Percentiles rank a stretch among this genome's conserved stretches.
These are phyloP conservation scores for Macaria liturata DNA, from an alignment of 2,888 invertebrate species.

Conservation along the genomic window DNA sequence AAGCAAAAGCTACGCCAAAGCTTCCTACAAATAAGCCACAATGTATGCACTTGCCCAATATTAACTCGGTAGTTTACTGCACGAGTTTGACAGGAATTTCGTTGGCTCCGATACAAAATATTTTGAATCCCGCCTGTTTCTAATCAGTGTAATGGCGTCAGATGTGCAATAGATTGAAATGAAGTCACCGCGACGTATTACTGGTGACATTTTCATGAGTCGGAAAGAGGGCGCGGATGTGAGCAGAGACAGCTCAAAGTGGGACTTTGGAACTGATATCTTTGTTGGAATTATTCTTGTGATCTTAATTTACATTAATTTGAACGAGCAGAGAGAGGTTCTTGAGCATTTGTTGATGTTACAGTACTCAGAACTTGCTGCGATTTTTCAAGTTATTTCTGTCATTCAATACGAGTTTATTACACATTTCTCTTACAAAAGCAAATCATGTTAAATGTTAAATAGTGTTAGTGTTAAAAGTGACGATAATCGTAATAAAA, in stretches of 20 bases:
- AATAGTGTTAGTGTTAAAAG: too few species aligned
- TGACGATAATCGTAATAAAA: too few species aligned
- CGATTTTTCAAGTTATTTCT: too few species aligned
- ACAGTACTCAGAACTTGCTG: too few species aligned
- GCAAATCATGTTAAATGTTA: too few species aligned
- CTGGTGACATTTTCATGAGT: slow-evolving; percentile 23
- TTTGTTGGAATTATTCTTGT: slow-evolving; percentile 5
- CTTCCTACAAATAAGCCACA: slow-evolving; percentile 37
- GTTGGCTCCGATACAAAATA: slow-evolving; percentile 33
- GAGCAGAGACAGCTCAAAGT: slow-evolving; percentile 14
- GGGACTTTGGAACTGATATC: slow-evolving; percentile 10
- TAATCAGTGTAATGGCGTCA: slow-evolving; percentile 29
- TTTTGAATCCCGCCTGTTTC: slow-evolving; percentile 31
- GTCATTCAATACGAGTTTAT: too few species aligned
- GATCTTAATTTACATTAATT: neutral
- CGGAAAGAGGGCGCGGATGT: slow-evolving; percentile 17
- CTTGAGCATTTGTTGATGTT: neutral
- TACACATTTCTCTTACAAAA: too few species aligned
- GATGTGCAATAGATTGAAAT: slow-evolving; percentile 25
- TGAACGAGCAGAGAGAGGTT: neutral
- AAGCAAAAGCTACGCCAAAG: slow-evolving; percentile 29
- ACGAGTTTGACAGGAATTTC: slow-evolving; percentile 28
- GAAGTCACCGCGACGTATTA: slow-evolving; percentile 17
- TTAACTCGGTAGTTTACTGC: slow-evolving; percentile 34
- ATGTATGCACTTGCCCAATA: slow-evolving; percentile 36